Percentiles rank a stretch among this genome's conserved stretches.
These are phyloP conservation scores for Drosophila phalerata DNA, from an alignment of 2,888 invertebrate genomes.

Conservation along the genomic window DNA sequence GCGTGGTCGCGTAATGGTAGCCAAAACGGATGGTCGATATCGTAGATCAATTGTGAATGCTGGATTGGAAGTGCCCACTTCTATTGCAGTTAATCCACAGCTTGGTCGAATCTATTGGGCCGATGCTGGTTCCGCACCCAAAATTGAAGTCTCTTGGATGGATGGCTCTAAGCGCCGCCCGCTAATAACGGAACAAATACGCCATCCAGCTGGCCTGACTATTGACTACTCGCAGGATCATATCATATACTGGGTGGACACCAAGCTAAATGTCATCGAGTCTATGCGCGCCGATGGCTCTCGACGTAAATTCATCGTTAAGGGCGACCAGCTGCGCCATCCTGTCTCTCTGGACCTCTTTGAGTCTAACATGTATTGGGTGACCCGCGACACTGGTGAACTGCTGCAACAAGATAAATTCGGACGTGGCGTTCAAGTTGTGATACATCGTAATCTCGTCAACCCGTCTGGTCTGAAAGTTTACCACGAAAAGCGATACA, in stretches of 20 bases:
- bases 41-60: constrained; percentile 91
- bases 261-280: constrained; percentile 96
- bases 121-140: constrained; percentile 95
- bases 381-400: constrained; percentile 95
- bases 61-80: constrained; percentile 94
- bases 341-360: constrained; percentile 97
- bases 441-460: constrained; percentile 92
- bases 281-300: constrained; percentile 93
- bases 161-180: constrained; percentile 95
- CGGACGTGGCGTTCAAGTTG: constrained; percentile 95
- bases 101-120: constrained; percentile 96
- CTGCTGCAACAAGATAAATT: constrained; percentile 97
- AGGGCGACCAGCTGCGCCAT: constrained; percentile 91
- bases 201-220: constrained; percentile 95
- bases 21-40: constrained; percentile 95
- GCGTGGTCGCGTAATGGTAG: constrained; percentile 93
- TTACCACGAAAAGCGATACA: constrained; percentile 94
- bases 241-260: constrained; percentile 97
- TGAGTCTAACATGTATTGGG: constrained; percentile 96
- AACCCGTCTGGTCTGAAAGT: constrained; percentile 95
- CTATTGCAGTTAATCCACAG: constrained; percentile 95
- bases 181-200: constrained; percentile 92
- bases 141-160: constrained; percentile 98
- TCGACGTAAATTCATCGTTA: constrained; percentile 89
- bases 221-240: constrained; percentile 96